phyloP scores from a whole-genome alignment of 2,113 vertebrate genomes.

The Bettongia penicillata region DNA sequence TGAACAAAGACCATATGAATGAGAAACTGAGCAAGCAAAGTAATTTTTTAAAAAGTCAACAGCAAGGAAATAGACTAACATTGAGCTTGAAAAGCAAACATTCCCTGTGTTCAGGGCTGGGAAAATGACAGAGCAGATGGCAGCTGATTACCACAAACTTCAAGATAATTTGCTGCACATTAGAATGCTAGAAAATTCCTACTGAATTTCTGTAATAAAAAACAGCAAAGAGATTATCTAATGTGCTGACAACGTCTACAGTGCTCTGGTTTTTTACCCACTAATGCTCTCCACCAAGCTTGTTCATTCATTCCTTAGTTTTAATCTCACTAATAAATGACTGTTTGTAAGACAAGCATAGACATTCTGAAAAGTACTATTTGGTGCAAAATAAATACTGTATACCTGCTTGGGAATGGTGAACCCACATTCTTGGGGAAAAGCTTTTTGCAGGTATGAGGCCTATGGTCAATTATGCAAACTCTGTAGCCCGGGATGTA shows the following conservation, averaged over 20 bases:
- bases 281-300: background rate
- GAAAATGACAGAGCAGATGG: constrained; percentile 3
- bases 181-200: constrained; percentile 12
- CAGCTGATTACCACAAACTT: constrained; percentile 16
- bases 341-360: background rate
- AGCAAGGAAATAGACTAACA: background rate
- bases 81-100: constrained; percentile 3
- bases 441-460: background rate
- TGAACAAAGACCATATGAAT: background rate
- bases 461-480: background rate
- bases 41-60: background rate
- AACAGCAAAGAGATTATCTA: background rate
- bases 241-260: background rate
- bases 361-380: background rate
- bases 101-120: background rate
- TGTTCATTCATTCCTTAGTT: background rate
- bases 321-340: background rate
- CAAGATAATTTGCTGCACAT: constrained; percentile 4
- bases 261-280: background rate
- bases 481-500: background rate
- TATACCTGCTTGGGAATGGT: background rate
- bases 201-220: background rate
- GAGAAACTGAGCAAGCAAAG: background rate
- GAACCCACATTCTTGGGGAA: background rate
- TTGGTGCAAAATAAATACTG: background rate